Percentiles rank a stretch among this genome's conserved stretches.
phyloP scores from a whole-genome alignment of 2,888 invertebrate genomes.

The Mimachlamys varia region DNA sequence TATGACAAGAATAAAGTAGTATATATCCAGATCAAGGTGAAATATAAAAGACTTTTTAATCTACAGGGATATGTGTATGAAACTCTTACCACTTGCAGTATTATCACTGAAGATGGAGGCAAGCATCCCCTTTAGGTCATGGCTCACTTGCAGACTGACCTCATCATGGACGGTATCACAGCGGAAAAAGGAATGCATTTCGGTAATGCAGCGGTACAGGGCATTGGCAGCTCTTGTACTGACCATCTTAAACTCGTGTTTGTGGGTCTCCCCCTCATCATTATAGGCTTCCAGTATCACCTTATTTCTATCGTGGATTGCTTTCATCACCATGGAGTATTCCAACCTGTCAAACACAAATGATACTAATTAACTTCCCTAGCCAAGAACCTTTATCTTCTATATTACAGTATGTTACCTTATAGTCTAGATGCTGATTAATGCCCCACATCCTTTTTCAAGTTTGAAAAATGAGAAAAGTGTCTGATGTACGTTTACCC shows the following conservation, averaged over 20 bases:
- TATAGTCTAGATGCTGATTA: too few relatives aligned
- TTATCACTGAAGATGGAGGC: constrained; percentile 94
- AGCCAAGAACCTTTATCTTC: too few relatives aligned
- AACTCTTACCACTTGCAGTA: constrained; percentile 72
- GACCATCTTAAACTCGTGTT: constrained; percentile 87
- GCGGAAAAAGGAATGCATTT: constrained; percentile 95
- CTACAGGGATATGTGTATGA: neutral
- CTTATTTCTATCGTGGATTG: constrained; percentile 75
- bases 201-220: constrained; percentile 89
- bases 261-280: constrained; percentile 82
- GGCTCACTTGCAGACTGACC: constrained; percentile 93
- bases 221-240: constrained; percentile 92
- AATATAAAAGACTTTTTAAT: neutral
- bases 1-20: too few relatives aligned
- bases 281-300: constrained; percentile 75
- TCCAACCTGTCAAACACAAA: constrained; percentile 70
- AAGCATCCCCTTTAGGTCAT: constrained; percentile 94
- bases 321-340: constrained; percentile 77
- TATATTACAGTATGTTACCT: too few relatives aligned
- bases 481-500: too few relatives aligned
- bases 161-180: constrained; percentile 94
- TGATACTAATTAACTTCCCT: too few relatives aligned
- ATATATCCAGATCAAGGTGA: too few relatives aligned
- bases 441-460: too few relatives aligned
- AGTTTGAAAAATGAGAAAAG: too few relatives aligned